Evolutionary conservation across 2,113 vertebrate species (phyloP), one percentile per base, ranked within the genome.

Genomic region (Ailuropoda melanoleuca): DNA sequence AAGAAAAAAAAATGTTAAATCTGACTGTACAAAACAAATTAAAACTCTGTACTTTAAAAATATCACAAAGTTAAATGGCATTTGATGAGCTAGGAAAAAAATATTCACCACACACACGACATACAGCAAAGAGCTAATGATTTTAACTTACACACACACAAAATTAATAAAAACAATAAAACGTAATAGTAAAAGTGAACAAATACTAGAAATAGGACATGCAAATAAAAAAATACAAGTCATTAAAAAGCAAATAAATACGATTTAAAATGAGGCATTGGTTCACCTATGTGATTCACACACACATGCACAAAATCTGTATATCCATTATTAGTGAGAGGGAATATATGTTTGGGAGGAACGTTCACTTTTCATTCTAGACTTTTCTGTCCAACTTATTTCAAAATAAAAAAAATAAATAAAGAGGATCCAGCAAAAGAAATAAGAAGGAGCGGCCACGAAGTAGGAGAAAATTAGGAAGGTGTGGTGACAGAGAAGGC

Each of bases 41-140:
- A 85, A 37, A 90, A 86, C 7, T 68, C 85, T 90, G 9, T 72
- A n/a, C 37, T 87, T 96, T 17, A 93, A 95, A 93, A 90, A 58
- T 64, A 50, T 55, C 29, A 37, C 75, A 58, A 97, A 81, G 4
- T 60, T 50, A 91, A 90, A 89, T 62, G 55, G 21, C 14, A 90
- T 50, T 19, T 92, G 84, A 70, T 81, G 82, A 64, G 72, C 34
- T 50, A 78, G 60, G 26, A 58, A 62, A 78, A 78, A 64, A 62
- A 82, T 29, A 70, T 64, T 85, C 56, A 68, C 31, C 88, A 77
- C 53, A 58, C 13, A 90, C 43, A 90, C 29, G 18, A 58, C 24
- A 56, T n/a, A 46, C 1, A 82, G 78, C n/a, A 78, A 56, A 58
- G 23, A 24, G 7, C 21, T 86, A 60, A 66, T n/a, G 58, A 56